phyloP scores from a whole-genome alignment of 2,888 invertebrate species.

The Standfussiana lucernea region DNA sequence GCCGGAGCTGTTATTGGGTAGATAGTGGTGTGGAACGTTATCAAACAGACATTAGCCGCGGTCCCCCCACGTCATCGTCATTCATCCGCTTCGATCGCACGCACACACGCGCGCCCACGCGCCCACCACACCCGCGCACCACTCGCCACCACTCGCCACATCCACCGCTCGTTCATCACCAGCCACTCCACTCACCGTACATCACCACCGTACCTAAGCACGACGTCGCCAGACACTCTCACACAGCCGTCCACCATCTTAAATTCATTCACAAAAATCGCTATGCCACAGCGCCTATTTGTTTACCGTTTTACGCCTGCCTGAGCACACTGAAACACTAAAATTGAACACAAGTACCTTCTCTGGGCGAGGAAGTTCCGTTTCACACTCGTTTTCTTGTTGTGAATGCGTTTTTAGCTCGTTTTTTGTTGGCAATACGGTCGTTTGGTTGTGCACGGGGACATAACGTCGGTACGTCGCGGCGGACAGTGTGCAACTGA shows the following conservation, averaged over 20 bases:
- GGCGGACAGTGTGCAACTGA: slow-evolving; percentile 85
- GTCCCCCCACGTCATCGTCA: slow-evolving; percentile 86
- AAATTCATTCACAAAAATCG: slow-evolving; percentile 91
- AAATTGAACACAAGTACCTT: slow-evolving; percentile 67
- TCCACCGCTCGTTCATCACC: slow-evolving; percentile 39
- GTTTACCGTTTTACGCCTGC: slow-evolving; percentile 86
- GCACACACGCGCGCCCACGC: slow-evolving; percentile 79
- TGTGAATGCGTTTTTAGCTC: slow-evolving; percentile 73
- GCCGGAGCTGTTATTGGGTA: slow-evolving; percentile 70
- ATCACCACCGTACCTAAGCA: slow-evolving; percentile 75
- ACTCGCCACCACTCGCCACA: slow-evolving; percentile 43
- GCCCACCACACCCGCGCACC: slow-evolving; percentile 73
- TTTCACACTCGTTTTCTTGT: slow-evolving; percentile 74
- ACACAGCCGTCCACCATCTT: slow-evolving; percentile 88
- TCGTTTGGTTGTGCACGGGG: slow-evolving; percentile 72
- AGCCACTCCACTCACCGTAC: slow-evolving; percentile 66
- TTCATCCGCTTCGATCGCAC: slow-evolving; percentile 89
- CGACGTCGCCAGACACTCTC: slow-evolving; percentile 79
- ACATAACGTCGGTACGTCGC: slow-evolving; percentile 73
- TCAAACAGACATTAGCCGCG: slow-evolving; percentile 85
- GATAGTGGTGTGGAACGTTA: slow-evolving; percentile 78
- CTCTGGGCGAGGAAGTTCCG: slow-evolving; percentile 48
- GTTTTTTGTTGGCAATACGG: slow-evolving; percentile 84
- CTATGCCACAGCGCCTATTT: slow-evolving; percentile 84
- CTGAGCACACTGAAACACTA: slow-evolving; percentile 70